These are phyloP conservation scores for Alviniconcha strummeri DNA, from an alignment of 2,888 invertebrate genomes.

Conservation along the genomic window DNA sequence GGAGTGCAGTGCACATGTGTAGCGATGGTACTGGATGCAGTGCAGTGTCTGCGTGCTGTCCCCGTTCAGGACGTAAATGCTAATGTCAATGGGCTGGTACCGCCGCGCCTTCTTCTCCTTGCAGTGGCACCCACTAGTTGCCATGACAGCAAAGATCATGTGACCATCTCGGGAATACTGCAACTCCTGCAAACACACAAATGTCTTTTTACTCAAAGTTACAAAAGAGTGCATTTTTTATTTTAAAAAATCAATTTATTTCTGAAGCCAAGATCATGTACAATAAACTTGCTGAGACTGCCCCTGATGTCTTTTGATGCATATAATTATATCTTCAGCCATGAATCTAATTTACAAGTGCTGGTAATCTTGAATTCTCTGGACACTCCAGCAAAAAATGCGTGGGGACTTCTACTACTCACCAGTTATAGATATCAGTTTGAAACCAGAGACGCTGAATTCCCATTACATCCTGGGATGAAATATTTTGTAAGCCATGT, in stretches of 20 bases:
- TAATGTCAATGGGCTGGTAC: constrained; percentile 66
- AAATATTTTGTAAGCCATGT: too few relatives aligned
- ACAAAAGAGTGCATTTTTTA: neutral
- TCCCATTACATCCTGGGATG: too few relatives aligned
- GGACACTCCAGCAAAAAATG: too few relatives aligned
- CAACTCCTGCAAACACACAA: constrained; percentile 50
- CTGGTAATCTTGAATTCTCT: too few relatives aligned
- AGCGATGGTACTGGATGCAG: constrained; percentile 71
- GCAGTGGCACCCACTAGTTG: constrained; percentile 67
- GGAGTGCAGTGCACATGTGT: constrained; percentile 68
- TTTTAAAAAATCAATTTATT: neutral
- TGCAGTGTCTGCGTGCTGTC: constrained; percentile 69
- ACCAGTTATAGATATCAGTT: too few relatives aligned
- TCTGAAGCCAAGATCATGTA: too few relatives aligned
- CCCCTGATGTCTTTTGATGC: too few relatives aligned
- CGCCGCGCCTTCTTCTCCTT: constrained; percentile 67
- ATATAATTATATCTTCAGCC: too few relatives aligned
- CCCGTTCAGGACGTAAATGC: constrained; percentile 69
- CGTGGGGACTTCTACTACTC: too few relatives aligned
- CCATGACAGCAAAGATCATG: constrained; percentile 68
- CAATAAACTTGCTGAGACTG: too few relatives aligned
- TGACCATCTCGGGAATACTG: constrained; percentile 68
- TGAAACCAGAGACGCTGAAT: too few relatives aligned
- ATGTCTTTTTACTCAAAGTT: neutral
- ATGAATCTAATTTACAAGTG: too few relatives aligned